A percentile compares a stretch with the other conserved stretches of the same genome.
These are phyloP conservation scores for Urocitellus parryii DNA, from an alignment of 2,113 vertebrate genomes.

Conservation along the genomic window DNA sequence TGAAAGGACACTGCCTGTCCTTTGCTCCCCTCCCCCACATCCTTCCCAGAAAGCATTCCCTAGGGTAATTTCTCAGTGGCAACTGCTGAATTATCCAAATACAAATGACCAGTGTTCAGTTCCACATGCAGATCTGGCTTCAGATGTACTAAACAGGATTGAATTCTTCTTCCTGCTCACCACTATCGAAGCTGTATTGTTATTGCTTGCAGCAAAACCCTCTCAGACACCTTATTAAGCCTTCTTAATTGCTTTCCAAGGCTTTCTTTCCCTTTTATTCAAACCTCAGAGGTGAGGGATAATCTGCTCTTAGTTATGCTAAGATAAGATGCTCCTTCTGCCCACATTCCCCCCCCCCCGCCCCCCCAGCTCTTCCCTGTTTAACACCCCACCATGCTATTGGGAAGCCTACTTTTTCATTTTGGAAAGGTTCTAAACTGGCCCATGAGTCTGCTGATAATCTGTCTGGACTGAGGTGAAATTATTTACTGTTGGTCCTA, in stretches of 20 bases:
- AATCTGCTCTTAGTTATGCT: slow-evolving; percentile 73
- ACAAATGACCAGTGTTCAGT: slow-evolving; percentile 75
- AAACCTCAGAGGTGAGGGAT: slow-evolving; percentile 73
- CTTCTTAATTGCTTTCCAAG: slow-evolving; percentile 73
- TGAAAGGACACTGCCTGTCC: slow-evolving; percentile 69
- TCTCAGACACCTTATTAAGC: slow-evolving; percentile 70
- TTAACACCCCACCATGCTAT: background rate
- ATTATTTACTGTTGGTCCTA: slow-evolving; percentile 26
- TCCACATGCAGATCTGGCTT: slow-evolving; percentile 74
- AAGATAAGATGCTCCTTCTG: slow-evolving; percentile 56
- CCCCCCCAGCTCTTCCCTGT: background rate
- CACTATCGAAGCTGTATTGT: background rate
- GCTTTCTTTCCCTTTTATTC: slow-evolving; percentile 66
- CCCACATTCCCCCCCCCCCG: too few species aligned
- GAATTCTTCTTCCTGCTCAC: slow-evolving; percentile 65
- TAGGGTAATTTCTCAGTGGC: slow-evolving; percentile 79
- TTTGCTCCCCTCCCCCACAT: slow-evolving; percentile 68
- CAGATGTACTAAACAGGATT: slow-evolving; percentile 69
- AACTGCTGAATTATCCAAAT: slow-evolving; percentile 80
- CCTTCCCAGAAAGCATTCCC: slow-evolving; percentile 73
- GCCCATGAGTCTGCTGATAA: background rate
- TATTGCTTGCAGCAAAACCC: slow-evolving; percentile 65
- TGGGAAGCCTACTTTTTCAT: slow-evolving; percentile 31
- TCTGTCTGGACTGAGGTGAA: background rate
- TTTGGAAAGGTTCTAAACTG: slow-evolving; percentile 29